Evolutionary conservation across 2,888 invertebrate genomes (phyloP), one percentile per base, ranked within the genome.

Genomic region (Autographa gamma): DNA sequence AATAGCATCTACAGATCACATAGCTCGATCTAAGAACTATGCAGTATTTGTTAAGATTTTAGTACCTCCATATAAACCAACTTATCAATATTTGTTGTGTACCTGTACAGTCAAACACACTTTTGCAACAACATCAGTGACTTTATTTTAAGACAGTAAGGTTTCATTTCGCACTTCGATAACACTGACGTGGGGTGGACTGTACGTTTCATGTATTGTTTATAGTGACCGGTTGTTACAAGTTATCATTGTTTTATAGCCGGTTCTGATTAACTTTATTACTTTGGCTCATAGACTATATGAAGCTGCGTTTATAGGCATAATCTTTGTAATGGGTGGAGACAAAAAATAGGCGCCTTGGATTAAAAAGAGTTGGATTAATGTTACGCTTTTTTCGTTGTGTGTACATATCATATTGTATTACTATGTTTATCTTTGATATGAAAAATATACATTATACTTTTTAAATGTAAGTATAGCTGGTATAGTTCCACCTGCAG

Each of bases 211-310:
- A 25, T 11, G 54, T 56, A 2, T 56, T 11, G 54, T 56, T 19
- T 25, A 56, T 56, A 13, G 25, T 56, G 54, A 56, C 54, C 54
- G 54, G 54, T 56, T 56, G 25, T 56, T 13, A 19, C 54, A 25
- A 60, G 60, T 60, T 38, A 34, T 60, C 60, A 60, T 56, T 56
- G 19, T 54, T 19, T 56, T 19, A 56, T 11, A 56, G 25, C 25
- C 25, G 25, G 54, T 19, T 25, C 54, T 19, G 11, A 56, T 56
- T 56, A 56, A 25, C 54, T 25, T 56, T 56, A 25, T 19, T 56
- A 56, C 54, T 25, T 25, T 19, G 54, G 19, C 19, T 52, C 18
- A 52, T 18, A 52, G 11, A 38, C 2, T 19, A 18, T 18, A 54
- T 11, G 19, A 54, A 48, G 48, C 48, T n/a, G 5, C 14, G 48